phyloP scores from a whole-genome alignment of 2,888 invertebrate genomes.

The Phyto melanocephala region DNA sequence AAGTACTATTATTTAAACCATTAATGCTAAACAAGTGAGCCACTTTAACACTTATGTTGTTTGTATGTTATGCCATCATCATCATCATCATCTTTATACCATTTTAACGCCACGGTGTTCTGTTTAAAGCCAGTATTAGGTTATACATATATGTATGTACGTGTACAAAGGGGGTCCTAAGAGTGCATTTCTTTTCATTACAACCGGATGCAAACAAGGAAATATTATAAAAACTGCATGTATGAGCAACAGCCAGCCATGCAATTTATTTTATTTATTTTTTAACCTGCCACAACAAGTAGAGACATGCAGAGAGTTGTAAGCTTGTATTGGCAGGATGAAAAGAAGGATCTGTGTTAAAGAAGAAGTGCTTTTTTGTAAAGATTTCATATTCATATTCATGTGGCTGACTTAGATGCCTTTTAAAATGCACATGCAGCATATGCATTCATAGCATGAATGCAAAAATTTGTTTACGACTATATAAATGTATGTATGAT shows the following conservation, averaged over 20 bases:
- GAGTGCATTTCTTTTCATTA: conserved; percentile 48
- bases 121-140: not conserved
- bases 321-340: not conserved
- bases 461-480: conserved; percentile 3
- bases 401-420: not conserved
- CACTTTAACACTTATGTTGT: conserved; percentile 61
- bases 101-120: not conserved
- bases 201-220: conserved; percentile 45
- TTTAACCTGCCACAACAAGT: not conserved
- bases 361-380: not conserved
- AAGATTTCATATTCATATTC: conserved; percentile 13
- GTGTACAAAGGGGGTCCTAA: conserved; percentile 32
- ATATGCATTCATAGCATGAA: conserved; percentile 42
- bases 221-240: conserved; percentile 45
- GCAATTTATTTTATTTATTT: not conserved
- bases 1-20: conserved; percentile 48
- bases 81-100: not conserved
- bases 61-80: conserved; percentile 20
- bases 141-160: not conserved
- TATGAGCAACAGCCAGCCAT: conserved; percentile 19
- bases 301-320: not conserved
- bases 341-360: conserved; percentile 1
- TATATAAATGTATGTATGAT: not conserved
- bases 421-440: conserved; percentile 49
- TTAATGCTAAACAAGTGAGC: conserved; percentile 62